These are phyloP conservation scores for Micromesistius poutassou DNA, from an alignment of 2,797 vertebrate genomes.

Conservation along the genomic window DNA sequence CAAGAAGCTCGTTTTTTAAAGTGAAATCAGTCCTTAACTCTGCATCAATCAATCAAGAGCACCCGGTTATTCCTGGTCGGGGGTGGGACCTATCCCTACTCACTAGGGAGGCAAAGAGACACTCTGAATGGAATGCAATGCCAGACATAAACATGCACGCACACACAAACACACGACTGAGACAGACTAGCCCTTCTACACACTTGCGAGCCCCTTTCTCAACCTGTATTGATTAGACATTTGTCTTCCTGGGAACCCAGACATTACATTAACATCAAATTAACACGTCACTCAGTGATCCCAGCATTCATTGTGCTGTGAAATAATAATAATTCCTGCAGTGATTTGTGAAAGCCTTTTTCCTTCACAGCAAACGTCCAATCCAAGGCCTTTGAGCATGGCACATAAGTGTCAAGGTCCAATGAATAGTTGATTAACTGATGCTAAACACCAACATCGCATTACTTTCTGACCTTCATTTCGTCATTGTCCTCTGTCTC, in stretches of 20 bases:
- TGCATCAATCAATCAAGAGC: neutral
- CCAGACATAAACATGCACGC: neutral
- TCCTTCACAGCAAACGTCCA: neutral
- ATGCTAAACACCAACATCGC: neutral
- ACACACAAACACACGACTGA: neutral
- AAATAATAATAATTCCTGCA: neutral
- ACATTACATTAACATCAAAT: neutral
- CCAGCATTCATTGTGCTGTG: neutral
- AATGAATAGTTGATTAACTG: neutral
- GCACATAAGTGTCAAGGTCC: neutral
- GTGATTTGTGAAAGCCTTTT: neutral
- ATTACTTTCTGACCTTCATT: neutral
- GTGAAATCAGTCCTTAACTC: neutral
- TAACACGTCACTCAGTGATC: neutral
- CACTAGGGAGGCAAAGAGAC: neutral
- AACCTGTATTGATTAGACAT: neutral
- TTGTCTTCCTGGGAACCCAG: neutral
- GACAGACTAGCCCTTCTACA: too few relatives aligned
- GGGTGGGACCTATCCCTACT: neutral
- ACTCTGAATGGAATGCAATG: neutral
- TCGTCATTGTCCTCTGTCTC: neutral
- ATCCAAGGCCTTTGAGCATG: neutral
- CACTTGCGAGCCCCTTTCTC: too few relatives aligned
- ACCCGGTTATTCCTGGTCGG: neutral
- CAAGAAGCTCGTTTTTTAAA: neutral